Evolutionary conservation across 2,888 invertebrate genomes (phyloP), one percentile per base, ranked within the genome.

Genomic region (Allolobophora icterica): DNA sequence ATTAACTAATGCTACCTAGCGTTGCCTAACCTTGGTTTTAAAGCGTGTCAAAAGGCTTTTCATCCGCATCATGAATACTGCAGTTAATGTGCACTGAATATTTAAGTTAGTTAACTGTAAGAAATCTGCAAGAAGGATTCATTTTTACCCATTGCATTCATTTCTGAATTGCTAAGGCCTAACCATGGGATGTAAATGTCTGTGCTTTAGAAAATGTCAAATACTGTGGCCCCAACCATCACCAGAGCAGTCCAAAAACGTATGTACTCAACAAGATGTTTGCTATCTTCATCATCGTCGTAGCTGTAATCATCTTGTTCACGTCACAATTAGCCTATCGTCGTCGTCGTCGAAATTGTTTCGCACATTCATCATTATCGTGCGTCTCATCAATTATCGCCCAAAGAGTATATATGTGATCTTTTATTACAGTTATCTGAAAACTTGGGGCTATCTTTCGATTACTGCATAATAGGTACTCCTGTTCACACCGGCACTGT

Each of bases 121-220:
- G 30, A n/a, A n/a, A 8, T n/a, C 30, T n/a, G 30, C 17, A 8
- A 6, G 15, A 17, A 71, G 30, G 71, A 1, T 71, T 71, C 17
- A n/a, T 71, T 71, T 15, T 15, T 17, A 71, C 24, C 52, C 11
- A 8, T 52, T 71, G 71, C 71, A 71, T n/a, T 71, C 30, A 71
- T 30, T 71, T 45, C n/a, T 13, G 21, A 24, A 52, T 52, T 71
- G 71, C n/a, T n/a, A 1, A 71, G 17, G n/a, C n/a, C 71, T 71
- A 71, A 71, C 13, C 71, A 71, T 71, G 71, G 11, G 17, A 13
- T 71, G 71, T 71, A n/a, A 71, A 71, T 71, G 2, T 87, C 2
- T 87, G 21, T 87, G 30, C 38, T 87, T 35, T 87, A 87, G 87
- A 87, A 87, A 87, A 87, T 87, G 87, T 87, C 87, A 87, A 87